phyloP scores from a whole-genome alignment of 2,888 invertebrate species.

The Colostygia pectinataria region DNA sequence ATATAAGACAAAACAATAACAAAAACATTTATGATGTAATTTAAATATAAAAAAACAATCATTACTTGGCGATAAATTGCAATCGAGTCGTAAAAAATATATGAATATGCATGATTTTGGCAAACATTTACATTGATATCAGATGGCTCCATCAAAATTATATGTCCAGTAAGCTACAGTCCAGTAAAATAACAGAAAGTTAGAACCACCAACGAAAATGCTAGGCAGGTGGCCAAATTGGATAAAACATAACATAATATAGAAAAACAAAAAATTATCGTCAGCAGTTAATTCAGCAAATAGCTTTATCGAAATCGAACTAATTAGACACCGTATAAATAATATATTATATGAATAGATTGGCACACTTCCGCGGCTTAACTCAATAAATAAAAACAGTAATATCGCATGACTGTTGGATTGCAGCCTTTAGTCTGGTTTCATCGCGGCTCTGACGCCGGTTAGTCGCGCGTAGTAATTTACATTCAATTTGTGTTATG shows the following conservation, averaged over 20 bases:
- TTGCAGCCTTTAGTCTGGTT: no score
- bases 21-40: constrained; percentile 10
- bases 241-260: no score
- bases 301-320: not conserved
- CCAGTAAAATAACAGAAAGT: no score
- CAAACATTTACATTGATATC: no score
- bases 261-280: not conserved
- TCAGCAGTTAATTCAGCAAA: not conserved
- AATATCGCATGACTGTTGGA: not conserved
- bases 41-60: constrained; percentile 1
- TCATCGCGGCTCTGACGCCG: no score
- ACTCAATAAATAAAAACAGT: not conserved
- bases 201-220: no score
- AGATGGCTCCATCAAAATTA: no score
- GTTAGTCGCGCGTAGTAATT: not conserved
- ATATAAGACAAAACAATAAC: constrained; percentile 15
- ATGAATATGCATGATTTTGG: not conserved
- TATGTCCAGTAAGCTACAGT: no score
- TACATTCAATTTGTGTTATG: no score
- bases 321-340: not conserved
- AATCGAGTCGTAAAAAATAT: not conserved
- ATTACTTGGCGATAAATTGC: not conserved
- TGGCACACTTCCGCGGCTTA: constrained; percentile 4
- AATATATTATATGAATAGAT: constrained; percentile 9
- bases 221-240: no score